Evolutionary conservation across 2,113 vertebrate genomes (phyloP), one percentile per base, ranked within the genome.

Genomic region (Grus americana): DNA sequence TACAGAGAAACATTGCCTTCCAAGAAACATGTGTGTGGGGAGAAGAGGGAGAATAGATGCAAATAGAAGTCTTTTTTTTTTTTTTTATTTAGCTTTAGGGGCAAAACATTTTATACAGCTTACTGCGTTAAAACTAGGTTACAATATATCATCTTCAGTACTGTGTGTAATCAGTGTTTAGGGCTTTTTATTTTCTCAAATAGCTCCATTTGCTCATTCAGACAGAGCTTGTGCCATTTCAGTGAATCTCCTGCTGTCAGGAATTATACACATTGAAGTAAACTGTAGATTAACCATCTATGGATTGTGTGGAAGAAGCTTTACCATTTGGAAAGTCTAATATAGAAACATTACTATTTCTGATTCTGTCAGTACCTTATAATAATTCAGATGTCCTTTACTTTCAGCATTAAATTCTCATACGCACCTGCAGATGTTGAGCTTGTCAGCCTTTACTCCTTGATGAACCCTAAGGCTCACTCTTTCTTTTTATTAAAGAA

Each of bases 121-220:
- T 52, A 74, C 57, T 93, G 73, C 81, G 63, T 55, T 91, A 54
- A 91, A 86, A 82, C 13, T 93, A 92, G 44, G 27, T 65, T 92
- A 67, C 46, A 92, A 95, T 88, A 78, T 83, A 81, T 95, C 62
- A 91, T 97, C 62, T 83, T 80, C 88, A 75, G 20, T 94, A 70
- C 44, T 40, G 7, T 32, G 50, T 79, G 63, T 89, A 96, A 94
- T 86, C 83, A 84, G 81, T 91, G 34, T 92, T 94, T 92, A 92
- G 30, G 52, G 50, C 36, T 91, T 95, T 91, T 88, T 86, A 78
- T 96, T 95, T 90, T 75, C 91, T 93, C 72, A 91, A 17, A 52
- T 76, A 90, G 47, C 47, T 94, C 66, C 46, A n/a, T 96, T 97
- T 97, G 83, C 46, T 96, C 83, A 89, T 91, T 92, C 86, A 93